Base-by-base conservation (phyloP, 1,140 invertebrate species). In the Papilio xuthus region DNA sequence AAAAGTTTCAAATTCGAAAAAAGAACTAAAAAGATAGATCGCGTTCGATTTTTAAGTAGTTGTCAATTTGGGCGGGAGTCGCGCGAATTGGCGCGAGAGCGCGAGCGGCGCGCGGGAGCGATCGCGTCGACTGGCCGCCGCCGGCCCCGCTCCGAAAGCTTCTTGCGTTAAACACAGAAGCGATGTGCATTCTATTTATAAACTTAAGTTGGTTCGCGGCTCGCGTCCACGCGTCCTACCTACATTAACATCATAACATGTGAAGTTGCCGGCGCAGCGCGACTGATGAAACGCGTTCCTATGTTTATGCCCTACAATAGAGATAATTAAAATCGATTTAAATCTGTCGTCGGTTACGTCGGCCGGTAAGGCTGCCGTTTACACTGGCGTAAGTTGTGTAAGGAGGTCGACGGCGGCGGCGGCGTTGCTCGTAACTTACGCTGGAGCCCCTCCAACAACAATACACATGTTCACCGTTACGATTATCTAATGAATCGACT, bases 181-280 rank as follows among this genome's bases (percentile, higher is more conserved):
- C 88, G 88, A 88, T 89, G 90, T 90, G 90, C 91, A 92, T 85
- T 88, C 91, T 92, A 92, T 92, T 92, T 92, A 90, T 92, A 92
- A 90, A 86, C 77, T 88, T 92, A 91, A 93, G 88, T 91, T 91
- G 88, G 83, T 87, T 85, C 83, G 81, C 83, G 84, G 85, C 84
- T 86, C 85, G 85, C 85, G 87, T 75, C 82, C 81, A 81, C 81
- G 78, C 84, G 81, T 80, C 83, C 83, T 83, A 83, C 85, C 85
- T 83, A 85, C 85, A 84, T 84, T 85, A 86, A 89, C 89, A 90
- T 90, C 87, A 90, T 90, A 90, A 90, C 89, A 91, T 89, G 86
- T 86, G 85, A 89, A 89, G 89, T 88, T 90, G 89, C 88, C 89
- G 84, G 89, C 86, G 87, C 89, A 84, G 90, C 86, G 89, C 86